phyloP scores from a whole-genome alignment of 2,797 vertebrate species.

The Yasuhikotakia modesta region DNA sequence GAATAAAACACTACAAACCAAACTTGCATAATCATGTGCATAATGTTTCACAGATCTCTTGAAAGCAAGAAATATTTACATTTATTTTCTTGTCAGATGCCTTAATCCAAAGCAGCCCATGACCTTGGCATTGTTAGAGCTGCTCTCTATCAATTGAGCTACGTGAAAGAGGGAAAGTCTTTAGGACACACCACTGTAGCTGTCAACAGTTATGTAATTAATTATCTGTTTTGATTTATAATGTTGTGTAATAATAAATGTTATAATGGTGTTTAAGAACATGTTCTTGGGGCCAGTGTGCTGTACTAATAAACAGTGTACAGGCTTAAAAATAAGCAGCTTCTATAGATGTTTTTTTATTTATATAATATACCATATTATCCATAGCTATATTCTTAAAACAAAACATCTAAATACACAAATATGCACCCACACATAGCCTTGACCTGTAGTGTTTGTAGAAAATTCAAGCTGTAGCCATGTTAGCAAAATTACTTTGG shows the following conservation, averaged over 20 bases:
- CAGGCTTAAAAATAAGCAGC: neutral
- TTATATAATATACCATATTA: neutral
- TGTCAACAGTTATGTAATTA: slow-evolving; percentile 60
- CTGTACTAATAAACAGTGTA: slow-evolving; percentile 17
- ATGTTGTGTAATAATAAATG: too few species aligned
- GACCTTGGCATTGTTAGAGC: neutral
- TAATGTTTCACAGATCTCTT: too few species aligned
- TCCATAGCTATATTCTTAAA: slow-evolving; percentile 1
- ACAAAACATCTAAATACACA: neutral
- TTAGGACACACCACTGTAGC: slow-evolving; percentile 19
- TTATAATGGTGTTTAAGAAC: neutral
- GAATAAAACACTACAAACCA: neutral
- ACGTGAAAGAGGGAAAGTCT: neutral
- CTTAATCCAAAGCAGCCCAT: neutral
- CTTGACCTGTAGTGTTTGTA: slow-evolving; percentile 25
- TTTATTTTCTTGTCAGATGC: neutral
- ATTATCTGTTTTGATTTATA: slow-evolving; percentile 62
- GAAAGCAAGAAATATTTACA: neutral
- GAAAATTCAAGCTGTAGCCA: slow-evolving; percentile 28
- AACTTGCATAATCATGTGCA: neutral
- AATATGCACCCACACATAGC: slow-evolving; percentile 25
- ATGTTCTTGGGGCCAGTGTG: too few species aligned
- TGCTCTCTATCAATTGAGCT: neutral
- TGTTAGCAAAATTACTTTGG: neutral
- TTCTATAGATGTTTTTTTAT: neutral